phyloP scores from a whole-genome alignment of 2,888 invertebrate species.

The Amiota mariae region DNA sequence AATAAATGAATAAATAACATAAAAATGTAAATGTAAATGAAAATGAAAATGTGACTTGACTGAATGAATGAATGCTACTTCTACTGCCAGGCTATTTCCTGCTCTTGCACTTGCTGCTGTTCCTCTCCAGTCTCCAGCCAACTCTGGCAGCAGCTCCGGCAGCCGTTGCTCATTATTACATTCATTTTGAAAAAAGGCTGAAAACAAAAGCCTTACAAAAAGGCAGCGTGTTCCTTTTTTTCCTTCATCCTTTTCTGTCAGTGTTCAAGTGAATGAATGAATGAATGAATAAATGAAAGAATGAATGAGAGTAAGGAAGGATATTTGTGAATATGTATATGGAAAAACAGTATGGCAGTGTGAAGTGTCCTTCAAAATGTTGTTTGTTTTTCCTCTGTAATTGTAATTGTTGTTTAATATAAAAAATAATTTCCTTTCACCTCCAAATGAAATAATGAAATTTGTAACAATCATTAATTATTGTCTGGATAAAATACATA shows the following conservation, averaged over 20 bases:
- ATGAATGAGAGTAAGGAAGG: slow-evolving; percentile 19
- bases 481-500: slow-evolving; percentile 59
- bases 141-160: slow-evolving; percentile 48
- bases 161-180: slow-evolving; percentile 39
- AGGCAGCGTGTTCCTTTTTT: slow-evolving; percentile 71
- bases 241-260: slow-evolving; percentile 46
- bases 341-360: slow-evolving; percentile 50
- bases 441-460: slow-evolving; percentile 55
- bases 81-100: too few relatives aligned
- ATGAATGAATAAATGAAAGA: not conserved
- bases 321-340: slow-evolving; percentile 41
- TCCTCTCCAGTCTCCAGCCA: slow-evolving; percentile 7
- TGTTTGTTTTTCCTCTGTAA: not conserved
- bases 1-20: slow-evolving; percentile 35
- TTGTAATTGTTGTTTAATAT: slow-evolving; percentile 47
- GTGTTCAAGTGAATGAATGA: slow-evolving; percentile 31
- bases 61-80: slow-evolving; percentile 57
- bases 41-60: slow-evolving; percentile 41
- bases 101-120: too few relatives aligned
- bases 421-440: slow-evolving; percentile 43
- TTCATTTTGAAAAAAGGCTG: slow-evolving; percentile 41
- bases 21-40: slow-evolving; percentile 39
- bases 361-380: slow-evolving; percentile 35
- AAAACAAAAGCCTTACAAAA: slow-evolving; percentile 69
- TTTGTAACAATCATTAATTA: slow-evolving; percentile 74